Base-by-base conservation (phyloP, 2,797 vertebrate genomes). In the Periophthalmus magnuspinnatus region DNA sequence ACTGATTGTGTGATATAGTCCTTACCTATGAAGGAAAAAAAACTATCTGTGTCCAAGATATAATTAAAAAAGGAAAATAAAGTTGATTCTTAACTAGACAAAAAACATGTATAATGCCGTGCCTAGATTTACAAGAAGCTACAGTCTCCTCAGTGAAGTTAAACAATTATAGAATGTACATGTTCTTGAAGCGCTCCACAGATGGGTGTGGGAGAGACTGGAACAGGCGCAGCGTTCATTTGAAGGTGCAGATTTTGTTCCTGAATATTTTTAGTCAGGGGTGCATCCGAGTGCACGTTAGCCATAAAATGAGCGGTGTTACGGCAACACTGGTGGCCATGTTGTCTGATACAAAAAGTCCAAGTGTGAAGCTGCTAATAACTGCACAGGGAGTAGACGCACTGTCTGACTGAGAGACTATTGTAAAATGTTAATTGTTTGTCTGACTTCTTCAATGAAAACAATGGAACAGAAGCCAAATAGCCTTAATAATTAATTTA, bases 191-290 rank as follows among this genome's bases (percentile, higher is more conserved):
- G 48, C 21, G 10, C 67, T 66, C 77, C 70, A 45, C 75, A 77
- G 72, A 84, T 80, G 72, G 70, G 71, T 62, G 79, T 81, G 77
- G 82, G 79, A 78, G 71, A 78, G 58, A 70, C 60, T 72, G 77
- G 75, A 80, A 72, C 66, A 41, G 7, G 58, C 54, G 34, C 45
- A 70, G 33, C 74, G 64, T 70, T 76, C 5, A 2, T 48, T 77
- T 63, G 41, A 66, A 81, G 79, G 73, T 76, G 69, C 45, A 66
- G 71, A 74, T 65, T 75, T 62, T 64, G 34, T 71, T 63, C 59
- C 22, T 38, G 68, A 63, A 56, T 70, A 72, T 79, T 74, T 76
- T 41, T 65, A 72, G 34, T 19, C 5, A 36, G 10, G 61, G 41
- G 48, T 68, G 41, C 61, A 52, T 71, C 54, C 61, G 61, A 84